Base-by-base conservation (phyloP, 2,888 invertebrate species). In the Leptogaster cylindrica region DNA sequence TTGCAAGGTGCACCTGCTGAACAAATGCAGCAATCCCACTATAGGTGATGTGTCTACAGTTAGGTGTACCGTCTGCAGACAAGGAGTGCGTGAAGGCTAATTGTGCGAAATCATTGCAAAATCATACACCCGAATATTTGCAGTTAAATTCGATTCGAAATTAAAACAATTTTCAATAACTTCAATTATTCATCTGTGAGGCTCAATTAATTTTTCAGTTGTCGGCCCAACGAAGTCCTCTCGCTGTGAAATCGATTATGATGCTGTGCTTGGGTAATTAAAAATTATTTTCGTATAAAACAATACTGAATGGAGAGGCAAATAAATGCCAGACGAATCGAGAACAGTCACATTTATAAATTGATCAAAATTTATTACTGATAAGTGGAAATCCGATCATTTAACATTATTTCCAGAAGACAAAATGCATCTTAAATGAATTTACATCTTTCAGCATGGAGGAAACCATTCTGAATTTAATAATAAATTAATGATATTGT, bases 101-200 rank as follows among this genome's bases (percentile, higher is more conserved):
- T 36, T 36, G 36, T n/a, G 10, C 36, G 7, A 10, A 1, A 36
- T 36, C 36, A 36, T 3, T 10, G 36, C 36, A 14, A 36, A 36
- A 36, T 36, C 36, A 36, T 36, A 36, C 36, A 36, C n/a, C 10
- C 36, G 7, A 36, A 1, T n/a, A 36, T 10, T n/a, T 36, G 7
- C 36, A 14, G 12, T 36, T 36, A 7, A 36, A 28, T 52, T 39
- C n/a, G n/a, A n/a, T n/a, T n/a, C n/a, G 12, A 39, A 58, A 58
- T 39, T 58, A 39, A 58, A 58, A 58, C 41, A 58, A 58, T 58
- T 58, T 58, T 39, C 58, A 58, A 58, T 58, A 58, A 58, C 41
- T 58, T 58, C 58, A 58, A 58, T 58, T 58, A 58, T 58, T 58
- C 58, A 31, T 25, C 25, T 25, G n/a, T n/a, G n/a, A n/a, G n/a